Conservation (phyloP, 1,140 invertebrate species). For the Homalodisca vitripennis region DNA sequence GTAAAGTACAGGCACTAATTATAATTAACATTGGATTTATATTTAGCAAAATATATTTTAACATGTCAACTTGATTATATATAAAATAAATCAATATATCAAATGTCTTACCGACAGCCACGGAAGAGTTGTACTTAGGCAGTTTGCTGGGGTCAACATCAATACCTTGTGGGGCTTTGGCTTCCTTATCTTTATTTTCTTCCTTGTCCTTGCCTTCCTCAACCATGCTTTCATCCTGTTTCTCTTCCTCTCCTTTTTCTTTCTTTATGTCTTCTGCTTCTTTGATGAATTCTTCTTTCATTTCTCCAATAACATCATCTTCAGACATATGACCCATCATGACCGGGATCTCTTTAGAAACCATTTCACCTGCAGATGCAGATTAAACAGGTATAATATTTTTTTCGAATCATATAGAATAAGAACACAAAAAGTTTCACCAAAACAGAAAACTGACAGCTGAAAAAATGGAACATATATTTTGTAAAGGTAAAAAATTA, state of each 20-base stretch:
- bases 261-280: slow-evolving; percentile 6
- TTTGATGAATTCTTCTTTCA: slow-evolving; percentile 28
- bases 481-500: too few relatives aligned
- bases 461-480: too few relatives aligned
- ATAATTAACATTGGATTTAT: too few relatives aligned
- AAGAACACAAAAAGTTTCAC: too few relatives aligned
- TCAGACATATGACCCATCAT: neutral
- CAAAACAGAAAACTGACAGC: too few relatives aligned
- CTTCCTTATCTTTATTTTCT: slow-evolving; percentile 23
- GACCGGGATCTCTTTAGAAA: slow-evolving; percentile 32
- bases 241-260: slow-evolving; percentile 34
- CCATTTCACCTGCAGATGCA: slow-evolving; percentile 34
- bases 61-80: too few relatives aligned
- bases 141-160: slow-evolving; percentile 28
- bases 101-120: slow-evolving; percentile 38
- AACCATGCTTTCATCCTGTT: slow-evolving; percentile 44
- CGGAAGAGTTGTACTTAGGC: slow-evolving; percentile 38
- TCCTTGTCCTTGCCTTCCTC: slow-evolving; percentile 38
- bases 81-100: too few relatives aligned
- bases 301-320: slow-evolving; percentile 29
- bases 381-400: too few relatives aligned
- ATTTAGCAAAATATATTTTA: too few relatives aligned
- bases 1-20: too few relatives aligned
- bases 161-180: slow-evolving; percentile 1
- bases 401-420: too few relatives aligned